Evolutionary conservation across 2,888 invertebrate genomes (phyloP).

Genomic region (Metopia argyrocephala): DNA sequence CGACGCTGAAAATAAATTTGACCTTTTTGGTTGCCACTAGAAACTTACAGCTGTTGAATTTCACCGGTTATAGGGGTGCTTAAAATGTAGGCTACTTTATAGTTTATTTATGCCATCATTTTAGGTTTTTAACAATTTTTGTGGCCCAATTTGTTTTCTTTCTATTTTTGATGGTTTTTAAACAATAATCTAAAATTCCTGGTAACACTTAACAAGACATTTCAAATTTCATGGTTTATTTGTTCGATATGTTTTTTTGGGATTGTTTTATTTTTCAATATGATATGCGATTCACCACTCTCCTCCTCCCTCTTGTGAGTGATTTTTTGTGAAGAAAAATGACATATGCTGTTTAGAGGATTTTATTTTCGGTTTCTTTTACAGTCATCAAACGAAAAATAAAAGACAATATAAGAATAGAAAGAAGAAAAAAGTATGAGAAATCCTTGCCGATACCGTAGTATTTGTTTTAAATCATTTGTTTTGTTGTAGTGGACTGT

Average conservation of each 20-base stretch:
- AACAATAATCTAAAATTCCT: constrained; percentile 44
- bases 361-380: neutral
- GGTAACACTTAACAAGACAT: constrained; percentile 55
- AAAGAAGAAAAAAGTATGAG: too few species aligned
- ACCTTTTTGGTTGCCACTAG: too few species aligned
- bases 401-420: neutral
- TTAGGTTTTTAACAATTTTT: neutral
- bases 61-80: too few species aligned
- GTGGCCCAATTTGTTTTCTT: neutral
- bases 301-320: neutral
- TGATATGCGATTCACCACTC: neutral
- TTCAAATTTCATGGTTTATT: constrained; percentile 61
- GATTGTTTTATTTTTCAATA: constrained; percentile 35
- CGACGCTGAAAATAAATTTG: too few species aligned
- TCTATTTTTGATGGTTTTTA: constrained; percentile 14
- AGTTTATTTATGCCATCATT: neutral
- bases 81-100: neutral
- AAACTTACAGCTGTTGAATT: too few species aligned
- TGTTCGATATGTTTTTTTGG: constrained; percentile 41
- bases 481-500: constrained; percentile 23
- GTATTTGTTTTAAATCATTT: constrained; percentile 33
- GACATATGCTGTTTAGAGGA: constrained; percentile 30
- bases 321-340: constrained; percentile 18
- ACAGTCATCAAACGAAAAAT: neutral
- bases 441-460: neutral